These are phyloP conservation scores for Taenioides sp. DNA, from an alignment of 2,797 vertebrate species.

Conservation along the genomic window DNA sequence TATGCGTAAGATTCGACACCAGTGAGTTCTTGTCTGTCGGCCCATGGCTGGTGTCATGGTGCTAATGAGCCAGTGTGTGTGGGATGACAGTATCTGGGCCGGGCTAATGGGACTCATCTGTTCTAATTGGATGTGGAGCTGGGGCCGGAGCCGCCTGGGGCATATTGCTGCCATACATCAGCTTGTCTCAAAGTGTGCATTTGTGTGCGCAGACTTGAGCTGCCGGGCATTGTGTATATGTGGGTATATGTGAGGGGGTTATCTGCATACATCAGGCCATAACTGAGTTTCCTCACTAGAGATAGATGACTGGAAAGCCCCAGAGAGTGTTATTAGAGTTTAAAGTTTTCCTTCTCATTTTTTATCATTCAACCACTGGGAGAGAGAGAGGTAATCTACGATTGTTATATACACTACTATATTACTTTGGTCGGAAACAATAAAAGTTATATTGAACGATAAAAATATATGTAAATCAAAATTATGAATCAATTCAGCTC, in stretches of 20 bases:
- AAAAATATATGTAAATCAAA: neutral
- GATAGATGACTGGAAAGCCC: constrained; percentile 73
- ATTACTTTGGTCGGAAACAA: neutral
- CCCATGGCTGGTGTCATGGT: constrained; percentile 59
- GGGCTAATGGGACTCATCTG: constrained; percentile 82
- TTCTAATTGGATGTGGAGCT: constrained; percentile 76
- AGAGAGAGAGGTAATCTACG: constrained; percentile 46
- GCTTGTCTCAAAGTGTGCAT: constrained; percentile 71
- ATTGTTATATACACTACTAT: constrained; percentile 44
- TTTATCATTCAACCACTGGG: constrained; percentile 63
- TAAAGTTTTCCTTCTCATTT: constrained; percentile 74
- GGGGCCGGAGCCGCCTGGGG: constrained; percentile 73
- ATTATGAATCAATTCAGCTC: neutral
- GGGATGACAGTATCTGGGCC: constrained; percentile 74
- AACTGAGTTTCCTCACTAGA: constrained; percentile 75
- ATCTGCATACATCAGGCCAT: constrained; percentile 77
- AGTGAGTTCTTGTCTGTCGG: constrained; percentile 65
- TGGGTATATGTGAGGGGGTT: constrained; percentile 54
- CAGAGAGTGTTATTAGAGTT: constrained; percentile 73
- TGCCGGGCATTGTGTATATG: constrained; percentile 36
- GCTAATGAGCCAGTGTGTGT: constrained; percentile 73
- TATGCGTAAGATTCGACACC: constrained; percentile 70
- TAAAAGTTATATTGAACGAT: too few relatives aligned
- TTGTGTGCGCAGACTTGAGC: constrained; percentile 41
- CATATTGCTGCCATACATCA: constrained; percentile 85